Conservation (phyloP, 1,140 invertebrate genomes). For the Mactra quadrangularis region DNA sequence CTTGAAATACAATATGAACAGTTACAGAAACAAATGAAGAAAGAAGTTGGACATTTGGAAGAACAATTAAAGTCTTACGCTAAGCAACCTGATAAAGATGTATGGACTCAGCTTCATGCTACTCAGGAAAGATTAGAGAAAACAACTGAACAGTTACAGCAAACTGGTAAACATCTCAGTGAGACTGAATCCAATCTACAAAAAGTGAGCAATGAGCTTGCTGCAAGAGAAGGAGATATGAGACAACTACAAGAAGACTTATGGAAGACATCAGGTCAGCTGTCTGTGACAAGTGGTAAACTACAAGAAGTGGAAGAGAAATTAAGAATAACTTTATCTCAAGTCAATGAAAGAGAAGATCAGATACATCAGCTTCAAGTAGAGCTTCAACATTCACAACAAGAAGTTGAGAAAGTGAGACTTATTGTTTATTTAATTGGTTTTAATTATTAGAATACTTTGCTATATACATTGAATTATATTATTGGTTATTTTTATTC, state of each 20-base stretch:
- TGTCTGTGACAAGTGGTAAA: conserved; percentile 56
- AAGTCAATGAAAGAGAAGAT: conserved; percentile 66
- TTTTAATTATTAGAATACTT: too few relatives aligned
- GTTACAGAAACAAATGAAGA: conserved; percentile 56
- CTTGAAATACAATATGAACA: conserved; percentile 54
- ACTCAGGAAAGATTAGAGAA: conserved; percentile 64
- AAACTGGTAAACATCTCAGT: conserved; percentile 37
- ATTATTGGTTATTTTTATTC: too few relatives aligned
- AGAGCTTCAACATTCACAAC: conserved; percentile 58
- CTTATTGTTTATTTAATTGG: not conserved
- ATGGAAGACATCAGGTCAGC: conserved; percentile 50
- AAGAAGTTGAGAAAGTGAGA: conserved; percentile 46
- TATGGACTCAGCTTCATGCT: conserved; percentile 58
- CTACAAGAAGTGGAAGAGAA: conserved; percentile 65
- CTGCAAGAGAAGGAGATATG: conserved; percentile 23
- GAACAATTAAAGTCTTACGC: conserved; percentile 48
- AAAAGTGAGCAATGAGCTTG: conserved; percentile 24
- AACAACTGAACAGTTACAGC: conserved; percentile 54
- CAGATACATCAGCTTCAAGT: conserved; percentile 65
- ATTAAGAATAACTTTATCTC: conserved; percentile 52
- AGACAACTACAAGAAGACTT: conserved; percentile 44
- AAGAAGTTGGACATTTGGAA: conserved; percentile 48
- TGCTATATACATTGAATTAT: not conserved
- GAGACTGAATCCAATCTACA: conserved; percentile 47
- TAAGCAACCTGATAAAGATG: conserved; percentile 39